Evolutionary conservation across 64 coral and sea anemone species (phyloP), one percentile per base, ranked within the genome.

Genomic region (Acropora yongei): DNA sequence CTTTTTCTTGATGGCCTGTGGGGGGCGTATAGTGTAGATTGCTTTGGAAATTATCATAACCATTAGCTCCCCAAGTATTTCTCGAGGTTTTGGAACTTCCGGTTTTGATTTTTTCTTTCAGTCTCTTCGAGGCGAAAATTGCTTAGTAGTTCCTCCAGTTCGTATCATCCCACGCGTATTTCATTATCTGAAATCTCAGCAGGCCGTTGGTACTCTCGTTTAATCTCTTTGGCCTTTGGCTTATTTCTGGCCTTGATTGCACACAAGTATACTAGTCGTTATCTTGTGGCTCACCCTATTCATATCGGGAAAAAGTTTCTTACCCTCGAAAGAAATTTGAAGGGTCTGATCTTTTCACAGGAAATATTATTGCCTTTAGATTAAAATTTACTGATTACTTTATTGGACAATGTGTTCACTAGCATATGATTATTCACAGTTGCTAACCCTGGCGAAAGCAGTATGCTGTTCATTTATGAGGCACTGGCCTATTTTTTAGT

Each of bases 221-320:
- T 65, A 82, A 2, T 78, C 89, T 2, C 80, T 90, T 81, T 91
- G 78, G 89, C 89, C 89, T 71, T 91, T 78, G 12, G 78, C 89
- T 3, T 30, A 75, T 49, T 91, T 68, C 74, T 91, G 89, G 89
- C 89, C 89, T 30, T 82, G 5, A n/a, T 90, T 3, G 9, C 57
- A 18, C 80, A 68, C 49, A 79, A 72, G 11, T 90, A 74, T n/a
- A n/a, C n/a, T 72, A 10, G 19, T 46, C 18, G n/a, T 10, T 91
- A 68, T 80, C 18, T 91, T 9, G 44, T n/a, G n/a, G 89, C 66
- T 4, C 47, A 91, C 60, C 2, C 49, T 50, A 50, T 83, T 47
- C 72, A 74, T 18, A 91, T 69, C 8, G 66, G 78, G 45, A 57
- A 42, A 46, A 9, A 80, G 0, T 6, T 68, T 49, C 20, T 80